Evolutionary conservation across 2,888 invertebrate genomes (phyloP).

Genomic region (Hydriomena furcata): DNA sequence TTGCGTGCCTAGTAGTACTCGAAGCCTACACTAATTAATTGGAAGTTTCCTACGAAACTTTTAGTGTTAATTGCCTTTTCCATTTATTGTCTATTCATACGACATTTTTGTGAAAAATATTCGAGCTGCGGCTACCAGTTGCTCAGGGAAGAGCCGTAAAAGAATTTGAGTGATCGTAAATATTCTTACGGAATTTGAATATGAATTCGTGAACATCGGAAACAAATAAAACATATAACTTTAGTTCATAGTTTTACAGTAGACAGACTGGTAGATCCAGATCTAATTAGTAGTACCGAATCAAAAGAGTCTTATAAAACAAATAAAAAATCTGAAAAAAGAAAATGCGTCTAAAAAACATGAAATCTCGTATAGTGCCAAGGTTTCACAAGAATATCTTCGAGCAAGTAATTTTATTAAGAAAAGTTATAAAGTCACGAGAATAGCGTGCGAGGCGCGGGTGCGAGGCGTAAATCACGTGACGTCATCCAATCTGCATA

Average conservation of each 20-base stretch:
- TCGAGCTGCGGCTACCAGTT: constrained; percentile 18
- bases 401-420: constrained; percentile 42
- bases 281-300: too few relatives aligned
- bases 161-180: constrained; percentile 15
- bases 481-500: constrained; percentile 53
- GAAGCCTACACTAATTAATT: constrained; percentile 68
- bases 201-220: constrained; percentile 2
- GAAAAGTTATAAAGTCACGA: constrained; percentile 17
- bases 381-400: constrained; percentile 29
- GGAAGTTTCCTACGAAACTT: constrained; percentile 60
- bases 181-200: constrained; percentile 7
- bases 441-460: constrained; percentile 26
- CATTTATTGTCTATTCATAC: constrained; percentile 41
- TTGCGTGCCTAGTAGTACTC: constrained; percentile 64
- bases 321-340: constrained; percentile 1
- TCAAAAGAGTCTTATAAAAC: too few relatives aligned
- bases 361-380: constrained; percentile 3
- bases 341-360: not conserved
- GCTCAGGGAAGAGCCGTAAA: constrained; percentile 14
- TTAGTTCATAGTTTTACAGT: not conserved
- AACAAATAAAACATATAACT: not conserved
- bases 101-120: constrained; percentile 15
- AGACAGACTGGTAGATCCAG: too few relatives aligned
- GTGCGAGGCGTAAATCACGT: constrained; percentile 47
- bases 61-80: constrained; percentile 65